Conservation (phyloP, 2,888 invertebrate species). For the Trachelus stipa region DNA sequence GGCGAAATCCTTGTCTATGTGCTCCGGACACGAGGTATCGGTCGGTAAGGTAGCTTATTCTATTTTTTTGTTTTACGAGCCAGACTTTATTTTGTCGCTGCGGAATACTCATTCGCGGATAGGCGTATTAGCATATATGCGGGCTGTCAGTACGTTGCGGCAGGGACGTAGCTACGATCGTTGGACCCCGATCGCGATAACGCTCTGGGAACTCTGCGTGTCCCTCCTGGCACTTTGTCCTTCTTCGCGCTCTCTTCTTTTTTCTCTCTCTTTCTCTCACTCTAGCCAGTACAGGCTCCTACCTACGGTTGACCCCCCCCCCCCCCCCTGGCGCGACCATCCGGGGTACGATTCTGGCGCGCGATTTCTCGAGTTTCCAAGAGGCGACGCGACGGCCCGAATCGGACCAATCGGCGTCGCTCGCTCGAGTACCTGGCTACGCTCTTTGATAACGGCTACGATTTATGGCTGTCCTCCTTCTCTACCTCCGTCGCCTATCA, state of each 20-base stretch:
- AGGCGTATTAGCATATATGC: constrained; percentile 6
- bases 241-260: neutral
- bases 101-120: neutral
- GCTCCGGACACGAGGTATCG: neutral
- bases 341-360: neutral
- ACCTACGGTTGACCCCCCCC: neutral
- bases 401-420: neutral
- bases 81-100: neutral
- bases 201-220: neutral
- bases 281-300: neutral
- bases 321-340: neutral
- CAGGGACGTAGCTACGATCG: neutral
- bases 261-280: neutral
- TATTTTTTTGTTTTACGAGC: neutral
- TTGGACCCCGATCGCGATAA: neutral
- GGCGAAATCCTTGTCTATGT: neutral
- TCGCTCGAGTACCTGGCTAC: neutral
- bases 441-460: neutral
- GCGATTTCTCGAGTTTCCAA: neutral
- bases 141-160: constrained; percentile 3
- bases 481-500: neutral
- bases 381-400: neutral
- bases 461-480: neutral
- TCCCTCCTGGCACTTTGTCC: neutral
- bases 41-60: neutral